Evolutionary conservation across 2,797 vertebrate species (phyloP).

Genomic region (Erpetoichthys calabaricus): DNA sequence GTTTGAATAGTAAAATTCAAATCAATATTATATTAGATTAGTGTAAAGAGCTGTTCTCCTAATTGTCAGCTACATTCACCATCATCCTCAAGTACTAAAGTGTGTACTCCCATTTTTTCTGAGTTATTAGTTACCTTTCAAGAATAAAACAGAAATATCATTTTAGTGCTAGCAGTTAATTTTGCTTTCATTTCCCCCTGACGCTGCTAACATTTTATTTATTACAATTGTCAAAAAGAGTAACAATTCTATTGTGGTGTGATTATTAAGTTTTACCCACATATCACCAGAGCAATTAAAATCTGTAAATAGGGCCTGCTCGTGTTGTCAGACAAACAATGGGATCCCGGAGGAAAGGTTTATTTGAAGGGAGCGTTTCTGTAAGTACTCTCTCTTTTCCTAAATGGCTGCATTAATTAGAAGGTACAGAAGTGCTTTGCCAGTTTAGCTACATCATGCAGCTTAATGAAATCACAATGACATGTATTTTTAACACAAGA

Average conservation of each 20-base stretch:
- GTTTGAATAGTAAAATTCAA: too few species aligned
- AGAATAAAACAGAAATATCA: slow-evolving; percentile 27
- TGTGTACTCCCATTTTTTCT: slow-evolving; percentile 6
- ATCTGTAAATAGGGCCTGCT: slow-evolving; percentile 69
- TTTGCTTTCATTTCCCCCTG: slow-evolving; percentile 32
- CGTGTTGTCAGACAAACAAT: slow-evolving; percentile 60
- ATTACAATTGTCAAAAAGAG: slow-evolving; percentile 70
- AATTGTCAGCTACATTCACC: too few species aligned
- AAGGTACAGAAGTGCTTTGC: slow-evolving; percentile 42
- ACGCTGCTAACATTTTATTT: slow-evolving; percentile 46
- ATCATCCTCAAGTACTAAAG: too few species aligned
- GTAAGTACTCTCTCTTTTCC: slow-evolving; percentile 33
- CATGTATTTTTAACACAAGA: slow-evolving; percentile 49
- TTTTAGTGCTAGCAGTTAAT: slow-evolving; percentile 33
- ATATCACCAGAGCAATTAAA: slow-evolving; percentile 88
- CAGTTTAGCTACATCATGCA: slow-evolving; percentile 38
- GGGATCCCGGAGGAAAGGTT: slow-evolving; percentile 50
- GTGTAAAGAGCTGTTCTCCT: too few species aligned
- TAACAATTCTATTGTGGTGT: slow-evolving; percentile 62
- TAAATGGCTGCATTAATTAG: slow-evolving; percentile 52
- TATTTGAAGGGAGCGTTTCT: slow-evolving; percentile 54
- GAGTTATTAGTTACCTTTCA: slow-evolving; percentile 48
- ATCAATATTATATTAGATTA: too few species aligned
- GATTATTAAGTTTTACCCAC: slow-evolving; percentile 67
- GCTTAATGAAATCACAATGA: slow-evolving; percentile 50